Base-by-base conservation (phyloP, 2,113 vertebrate genomes). In the Sigmodon hispidus region DNA sequence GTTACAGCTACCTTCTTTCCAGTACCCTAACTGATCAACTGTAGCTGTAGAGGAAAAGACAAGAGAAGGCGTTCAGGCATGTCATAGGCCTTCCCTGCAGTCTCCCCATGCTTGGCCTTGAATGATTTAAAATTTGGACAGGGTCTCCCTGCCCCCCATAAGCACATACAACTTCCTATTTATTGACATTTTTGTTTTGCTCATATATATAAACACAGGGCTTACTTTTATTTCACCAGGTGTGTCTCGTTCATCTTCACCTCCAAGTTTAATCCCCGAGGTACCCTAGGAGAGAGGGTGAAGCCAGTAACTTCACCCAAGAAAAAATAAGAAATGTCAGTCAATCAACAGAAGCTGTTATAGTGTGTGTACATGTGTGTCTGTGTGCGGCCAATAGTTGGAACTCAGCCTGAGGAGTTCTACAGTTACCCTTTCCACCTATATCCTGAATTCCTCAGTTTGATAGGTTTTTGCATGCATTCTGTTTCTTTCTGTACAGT, bases 251-350 rank as follows among this genome's bases (percentile, higher is more conserved):
- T 21, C 36, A 15, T 92, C 93, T 63, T 88, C 65, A 2, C 15
- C 57, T 95, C 52, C 55, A 57, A 67, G n/a, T 40, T 95, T 91
- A 12, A 67, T 90, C 93, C 92, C 70, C 87, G 50, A 97, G 87
- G 13, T 55, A 61, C 85, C 75, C 34, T 84, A 69, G 59, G 81
- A 52, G 15, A 87, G 13, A 26, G n/a, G 13, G 24, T 1, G 21
- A 5, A 57, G 24, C 81, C 76, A 52, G 19, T 50, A 83, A 93
- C 43, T 21, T 92, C 34, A 81, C 73, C 26, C 79, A 83, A 31
- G 5, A 63, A 52, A 79, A 76, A 89, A 85, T 40, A 85, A 90
- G 55, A 80, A 81, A 76, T 43, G 26, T 48, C 52, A 75, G 34
- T 90, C 76, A 95, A 22, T 43, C 76, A 94, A 92, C 89, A 65